Conservation (phyloP, 2,113 vertebrate genomes). For the Petaurus breviceps region DNA sequence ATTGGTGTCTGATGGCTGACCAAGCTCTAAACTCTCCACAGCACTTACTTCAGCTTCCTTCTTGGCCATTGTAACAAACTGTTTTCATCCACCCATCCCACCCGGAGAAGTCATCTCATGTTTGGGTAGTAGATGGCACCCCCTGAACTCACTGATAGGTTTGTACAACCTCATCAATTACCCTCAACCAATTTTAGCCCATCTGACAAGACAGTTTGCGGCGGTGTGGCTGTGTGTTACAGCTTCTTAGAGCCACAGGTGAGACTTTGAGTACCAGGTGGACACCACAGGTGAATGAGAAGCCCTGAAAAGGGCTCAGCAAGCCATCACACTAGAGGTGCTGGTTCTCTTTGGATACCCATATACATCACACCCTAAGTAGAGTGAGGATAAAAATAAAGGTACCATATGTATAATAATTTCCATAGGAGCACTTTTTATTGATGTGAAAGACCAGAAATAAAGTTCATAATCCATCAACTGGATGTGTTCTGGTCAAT, state of each 20-base stretch:
- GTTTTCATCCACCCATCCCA: background rate
- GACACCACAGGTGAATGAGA: background rate
- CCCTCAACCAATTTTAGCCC: background rate
- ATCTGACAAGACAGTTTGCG: background rate
- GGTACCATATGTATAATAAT: background rate
- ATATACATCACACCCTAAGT: background rate
- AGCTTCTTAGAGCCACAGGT: background rate
- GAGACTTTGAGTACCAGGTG: background rate
- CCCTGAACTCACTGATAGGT: background rate
- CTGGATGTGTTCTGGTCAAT: background rate
- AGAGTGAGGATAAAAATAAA: background rate
- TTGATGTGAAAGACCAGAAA: background rate
- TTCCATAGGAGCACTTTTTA: background rate
- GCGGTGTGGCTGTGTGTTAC: background rate
- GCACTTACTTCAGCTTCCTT: background rate
- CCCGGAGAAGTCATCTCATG: background rate
- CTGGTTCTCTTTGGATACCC: background rate
- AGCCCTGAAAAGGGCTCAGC: background rate
- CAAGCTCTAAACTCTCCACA: background rate
- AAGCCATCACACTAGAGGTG: background rate
- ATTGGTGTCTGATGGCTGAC: background rate
- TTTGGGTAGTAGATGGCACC: background rate
- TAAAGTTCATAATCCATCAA: background rate
- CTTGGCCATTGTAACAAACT: background rate
- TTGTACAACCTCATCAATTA: background rate